Percentiles rank a stretch among this genome's conserved stretches.
Conservation (phyloP, 2,113 vertebrate species). For the Arothron firmamentum region DNA sequence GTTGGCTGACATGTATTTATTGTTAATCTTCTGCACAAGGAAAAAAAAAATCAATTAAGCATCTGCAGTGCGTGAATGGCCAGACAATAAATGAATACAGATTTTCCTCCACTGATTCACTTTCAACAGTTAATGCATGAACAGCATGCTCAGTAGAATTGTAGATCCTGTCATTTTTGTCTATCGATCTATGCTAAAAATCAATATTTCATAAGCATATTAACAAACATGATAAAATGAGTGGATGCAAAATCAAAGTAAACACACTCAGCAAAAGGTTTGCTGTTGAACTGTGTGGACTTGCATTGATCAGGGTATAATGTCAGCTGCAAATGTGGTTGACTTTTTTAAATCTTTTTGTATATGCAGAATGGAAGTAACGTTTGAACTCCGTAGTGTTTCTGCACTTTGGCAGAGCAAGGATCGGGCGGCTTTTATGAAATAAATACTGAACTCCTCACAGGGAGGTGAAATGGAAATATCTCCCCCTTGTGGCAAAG, state of each 20-base stretch:
- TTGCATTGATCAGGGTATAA: slow-evolving; percentile 13
- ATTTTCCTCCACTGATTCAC: too few relatives aligned
- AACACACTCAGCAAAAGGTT: background rate
- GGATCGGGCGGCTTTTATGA: background rate
- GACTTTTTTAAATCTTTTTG: slow-evolving; percentile 5
- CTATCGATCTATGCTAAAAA: background rate
- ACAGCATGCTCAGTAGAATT: too few relatives aligned
- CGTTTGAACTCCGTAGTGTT: too few relatives aligned
- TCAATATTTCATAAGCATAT: slow-evolving; percentile 18
- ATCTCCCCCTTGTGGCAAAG: slow-evolving; percentile 59
- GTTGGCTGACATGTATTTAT: slow-evolving; percentile 5
- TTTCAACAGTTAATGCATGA: too few relatives aligned
- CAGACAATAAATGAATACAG: too few relatives aligned
- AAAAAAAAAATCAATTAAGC: background rate
- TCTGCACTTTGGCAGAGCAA: too few relatives aligned
- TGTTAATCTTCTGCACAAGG: background rate
- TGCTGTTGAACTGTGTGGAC: slow-evolving; percentile 1
- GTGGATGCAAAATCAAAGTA: slow-evolving; percentile 1
- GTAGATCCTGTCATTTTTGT: too few relatives aligned
- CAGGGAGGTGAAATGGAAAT: slow-evolving; percentile 40
- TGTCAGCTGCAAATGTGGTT: slow-evolving; percentile 5
- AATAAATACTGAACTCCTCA: slow-evolving; percentile 6
- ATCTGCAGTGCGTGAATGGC: too few relatives aligned
- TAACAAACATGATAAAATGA: slow-evolving; percentile 8
- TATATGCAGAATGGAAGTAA: slow-evolving; percentile 11